Evolutionary conservation across 2,888 invertebrate species (phyloP).

Genomic region (Psococerastis gibbosa): DNA sequence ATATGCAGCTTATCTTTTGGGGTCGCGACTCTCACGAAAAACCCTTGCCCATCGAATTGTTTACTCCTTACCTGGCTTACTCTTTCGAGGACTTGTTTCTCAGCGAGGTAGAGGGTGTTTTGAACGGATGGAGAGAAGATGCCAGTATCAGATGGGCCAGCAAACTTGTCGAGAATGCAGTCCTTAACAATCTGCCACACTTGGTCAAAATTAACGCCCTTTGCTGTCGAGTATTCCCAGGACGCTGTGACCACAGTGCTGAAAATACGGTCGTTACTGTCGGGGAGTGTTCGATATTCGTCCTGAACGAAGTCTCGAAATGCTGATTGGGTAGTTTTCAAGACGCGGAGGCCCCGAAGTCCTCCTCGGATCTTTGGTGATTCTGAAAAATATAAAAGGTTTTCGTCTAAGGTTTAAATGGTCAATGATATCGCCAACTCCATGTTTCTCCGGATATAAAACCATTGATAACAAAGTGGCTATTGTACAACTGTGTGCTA

Average conservation of each 20-base stretch:
- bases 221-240: conserved; percentile 49
- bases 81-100: conserved; percentile 45
- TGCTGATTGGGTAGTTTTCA: conserved; percentile 66
- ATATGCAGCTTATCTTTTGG: too few species aligned
- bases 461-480: too few species aligned
- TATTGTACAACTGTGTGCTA: too few species aligned
- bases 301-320: conserved; percentile 63
- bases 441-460: background rate
- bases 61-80: conserved; percentile 48
- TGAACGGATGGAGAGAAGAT: conserved; percentile 61
- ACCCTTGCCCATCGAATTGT: too few species aligned
- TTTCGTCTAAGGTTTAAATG: too few species aligned
- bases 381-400: conserved; percentile 23
- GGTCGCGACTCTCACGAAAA: too few species aligned
- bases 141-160: conserved; percentile 51
- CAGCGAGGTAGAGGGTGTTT: conserved; percentile 52
- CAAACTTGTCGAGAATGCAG: conserved; percentile 52
- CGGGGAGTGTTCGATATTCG: conserved; percentile 55
- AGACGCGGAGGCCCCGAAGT: conserved; percentile 44
- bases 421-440: too few species aligned
- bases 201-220: conserved; percentile 44
- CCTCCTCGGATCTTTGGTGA: conserved; percentile 43
- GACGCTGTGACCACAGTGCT: conserved; percentile 56
- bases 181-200: conserved; percentile 51
- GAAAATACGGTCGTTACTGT: conserved; percentile 55